Evolutionary conservation across 1,140 invertebrate species (phyloP).

Genomic region (Drosophila tropicalis): DNA sequence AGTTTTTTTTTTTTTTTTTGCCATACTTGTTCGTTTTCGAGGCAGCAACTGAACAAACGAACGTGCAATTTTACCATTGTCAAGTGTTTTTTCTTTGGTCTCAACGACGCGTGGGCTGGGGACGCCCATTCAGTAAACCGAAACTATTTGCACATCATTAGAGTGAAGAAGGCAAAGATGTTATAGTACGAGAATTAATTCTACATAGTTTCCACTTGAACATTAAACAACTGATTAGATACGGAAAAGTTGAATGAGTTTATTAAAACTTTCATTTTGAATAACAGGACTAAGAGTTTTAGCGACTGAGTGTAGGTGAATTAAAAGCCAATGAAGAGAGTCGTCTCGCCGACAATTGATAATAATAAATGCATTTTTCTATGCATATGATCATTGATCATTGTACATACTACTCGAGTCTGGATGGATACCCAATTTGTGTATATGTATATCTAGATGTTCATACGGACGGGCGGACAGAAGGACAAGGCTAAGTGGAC

Average conservation of each 20-base stretch:
- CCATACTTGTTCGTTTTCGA: neutral
- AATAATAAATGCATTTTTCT: too few relatives aligned
- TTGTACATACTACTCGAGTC: too few relatives aligned
- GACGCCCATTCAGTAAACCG: neutral
- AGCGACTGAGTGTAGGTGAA: neutral
- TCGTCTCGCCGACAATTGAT: too few relatives aligned
- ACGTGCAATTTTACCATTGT: constrained; percentile 19
- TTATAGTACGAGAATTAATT: constrained; percentile 25
- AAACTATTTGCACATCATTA: constrained; percentile 74
- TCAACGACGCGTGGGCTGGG: neutral
- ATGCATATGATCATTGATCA: too few relatives aligned
- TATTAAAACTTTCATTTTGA: constrained; percentile 10
- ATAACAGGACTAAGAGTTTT: constrained; percentile 21
- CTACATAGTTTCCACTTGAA: constrained; percentile 29
- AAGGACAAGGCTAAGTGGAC: too few relatives aligned
- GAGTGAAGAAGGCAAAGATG: constrained; percentile 16
- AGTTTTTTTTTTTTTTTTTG: constrained; percentile 22
- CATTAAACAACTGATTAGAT: neutral
- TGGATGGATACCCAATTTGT: too few relatives aligned
- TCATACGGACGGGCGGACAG: too few relatives aligned
- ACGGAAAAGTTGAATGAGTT: neutral
- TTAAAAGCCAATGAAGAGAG: too few relatives aligned
- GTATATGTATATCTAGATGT: too few relatives aligned
- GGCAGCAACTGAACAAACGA: constrained; percentile 44
- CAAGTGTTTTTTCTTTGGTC: constrained; percentile 16